Base-by-base conservation (phyloP, 2,113 vertebrate species). In the Mungos mungo region DNA sequence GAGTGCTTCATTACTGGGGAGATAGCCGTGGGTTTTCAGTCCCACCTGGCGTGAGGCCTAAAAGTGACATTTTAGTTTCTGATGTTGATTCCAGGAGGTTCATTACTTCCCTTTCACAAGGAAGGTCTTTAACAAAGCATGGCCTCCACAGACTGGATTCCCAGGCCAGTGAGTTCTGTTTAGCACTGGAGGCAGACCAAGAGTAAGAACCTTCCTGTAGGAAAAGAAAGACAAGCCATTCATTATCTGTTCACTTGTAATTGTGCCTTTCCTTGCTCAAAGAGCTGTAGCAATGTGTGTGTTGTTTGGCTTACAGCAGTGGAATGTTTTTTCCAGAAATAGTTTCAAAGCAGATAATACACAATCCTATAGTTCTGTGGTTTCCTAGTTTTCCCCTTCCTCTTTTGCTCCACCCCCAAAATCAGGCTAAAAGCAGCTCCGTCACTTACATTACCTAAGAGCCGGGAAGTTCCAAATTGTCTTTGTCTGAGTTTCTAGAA, bases 21-120 rank as follows among this genome's bases (percentile, higher is more conserved):
- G 33, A 71, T 6, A 38, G 52, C 86, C 89, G 18, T 65, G n/a
- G 4, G 35, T 71, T 96, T 96, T 29, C 57, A 80, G 0, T 96
- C 23, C n/a, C 25, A 66, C 71, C 38, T 71, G 74, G 31, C 89
- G 41, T 35, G 38, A 74, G 72, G 33, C 45, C 54, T 90, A 66
- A 96, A 95, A 71, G 77, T 63, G 54, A 66, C 84, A 68, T 80
- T 95, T 74, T 74, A 23, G 8, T 96, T 96, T 97, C 66, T 90
- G 65, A 88, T 88, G 29, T 66, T 89, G 21, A n/a, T 96, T 92
- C 89, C n/a, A 79, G 57, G 12, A 83, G 63, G 63, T 27, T 92
- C 79, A 45, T 47, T 31, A 41, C 11, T 87, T 14, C 88, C 23
- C 18, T 84, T 95, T 91, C 76, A 35, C 7, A 25, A 38, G 23